phyloP scores from a whole-genome alignment of 1,140 invertebrate species.

The Cepaea nemoralis region DNA sequence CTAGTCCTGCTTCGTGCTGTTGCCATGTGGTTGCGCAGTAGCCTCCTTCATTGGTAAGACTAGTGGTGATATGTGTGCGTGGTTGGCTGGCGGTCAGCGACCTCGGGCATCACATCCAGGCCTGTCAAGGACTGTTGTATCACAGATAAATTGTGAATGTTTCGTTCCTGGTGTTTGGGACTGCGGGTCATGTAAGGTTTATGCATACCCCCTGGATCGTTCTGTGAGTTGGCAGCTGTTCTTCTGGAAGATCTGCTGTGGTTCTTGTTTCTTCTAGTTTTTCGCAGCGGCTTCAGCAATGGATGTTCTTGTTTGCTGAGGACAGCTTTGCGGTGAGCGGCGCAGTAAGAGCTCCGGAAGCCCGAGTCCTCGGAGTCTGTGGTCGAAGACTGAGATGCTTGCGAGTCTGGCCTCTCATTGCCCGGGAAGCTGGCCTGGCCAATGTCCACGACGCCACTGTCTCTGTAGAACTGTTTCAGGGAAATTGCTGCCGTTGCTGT shows the following conservation, averaged over 20 bases:
- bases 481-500: too few relatives aligned
- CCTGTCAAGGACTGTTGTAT: neutral
- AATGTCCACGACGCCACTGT: neutral
- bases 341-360: slow-evolving; percentile 53
- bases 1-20: neutral
- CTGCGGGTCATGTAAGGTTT: neutral
- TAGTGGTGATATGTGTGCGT: neutral
- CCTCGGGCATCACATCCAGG: neutral
- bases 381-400: slow-evolving; percentile 53
- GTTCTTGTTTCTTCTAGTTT: slow-evolving; percentile 24
- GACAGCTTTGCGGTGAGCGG: slow-evolving; percentile 47
- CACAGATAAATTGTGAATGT: neutral
- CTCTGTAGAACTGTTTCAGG: neutral
- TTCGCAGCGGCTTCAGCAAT: slow-evolving; percentile 47
- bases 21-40: too few relatives aligned
- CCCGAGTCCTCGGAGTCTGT: slow-evolving; percentile 65
- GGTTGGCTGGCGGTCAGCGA: neutral
- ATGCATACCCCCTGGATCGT: neutral
- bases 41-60: neutral
- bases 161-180: slow-evolving; percentile 2
- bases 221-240: neutral
- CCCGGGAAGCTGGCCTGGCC: neutral
- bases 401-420: slow-evolving; percentile 54
- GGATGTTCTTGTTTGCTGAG: slow-evolving; percentile 52
- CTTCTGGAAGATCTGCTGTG: neutral